These are phyloP conservation scores for Omphaloscelis lunosa DNA, from an alignment of 2,888 invertebrate species.

Conservation along the genomic window DNA sequence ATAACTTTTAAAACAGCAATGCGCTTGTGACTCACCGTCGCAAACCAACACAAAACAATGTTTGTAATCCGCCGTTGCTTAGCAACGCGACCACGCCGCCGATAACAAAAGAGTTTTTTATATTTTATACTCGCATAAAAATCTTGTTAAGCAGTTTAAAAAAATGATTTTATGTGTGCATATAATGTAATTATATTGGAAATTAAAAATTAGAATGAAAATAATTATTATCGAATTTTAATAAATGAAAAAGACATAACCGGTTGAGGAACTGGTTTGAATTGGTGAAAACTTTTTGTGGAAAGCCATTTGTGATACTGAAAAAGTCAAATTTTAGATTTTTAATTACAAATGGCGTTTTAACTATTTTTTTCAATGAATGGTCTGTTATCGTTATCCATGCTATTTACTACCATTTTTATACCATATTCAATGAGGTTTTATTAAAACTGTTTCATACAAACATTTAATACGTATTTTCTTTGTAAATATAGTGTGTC, in stretches of 20 bases:
- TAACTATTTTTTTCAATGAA: neutral
- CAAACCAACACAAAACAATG: constrained; percentile 50
- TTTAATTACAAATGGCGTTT: neutral
- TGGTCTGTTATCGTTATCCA: neutral
- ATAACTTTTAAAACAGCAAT: constrained; percentile 19
- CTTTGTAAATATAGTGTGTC: no score
- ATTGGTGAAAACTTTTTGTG: neutral
- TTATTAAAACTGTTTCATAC: neutral
- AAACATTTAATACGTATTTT: no score
- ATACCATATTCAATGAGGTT: constrained; percentile 23
- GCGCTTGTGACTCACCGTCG: constrained; percentile 40
- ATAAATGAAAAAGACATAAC: neutral
- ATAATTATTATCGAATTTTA: neutral
- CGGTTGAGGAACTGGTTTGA: constrained; percentile 9
- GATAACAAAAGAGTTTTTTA: neutral
- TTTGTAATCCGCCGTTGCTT: constrained; percentile 73
- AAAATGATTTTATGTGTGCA: neutral
- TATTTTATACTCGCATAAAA: neutral
- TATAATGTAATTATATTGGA: neutral
- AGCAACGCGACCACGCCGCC: constrained; percentile 68
- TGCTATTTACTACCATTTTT: no score
- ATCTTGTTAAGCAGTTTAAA: neutral
- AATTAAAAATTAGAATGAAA: neutral
- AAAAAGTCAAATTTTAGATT: neutral
- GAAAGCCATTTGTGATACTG: neutral